Evolutionary conservation across 2,888 invertebrate species (phyloP), one percentile per base, ranked within the genome.

Genomic region (Lumbricus terrestris): DNA sequence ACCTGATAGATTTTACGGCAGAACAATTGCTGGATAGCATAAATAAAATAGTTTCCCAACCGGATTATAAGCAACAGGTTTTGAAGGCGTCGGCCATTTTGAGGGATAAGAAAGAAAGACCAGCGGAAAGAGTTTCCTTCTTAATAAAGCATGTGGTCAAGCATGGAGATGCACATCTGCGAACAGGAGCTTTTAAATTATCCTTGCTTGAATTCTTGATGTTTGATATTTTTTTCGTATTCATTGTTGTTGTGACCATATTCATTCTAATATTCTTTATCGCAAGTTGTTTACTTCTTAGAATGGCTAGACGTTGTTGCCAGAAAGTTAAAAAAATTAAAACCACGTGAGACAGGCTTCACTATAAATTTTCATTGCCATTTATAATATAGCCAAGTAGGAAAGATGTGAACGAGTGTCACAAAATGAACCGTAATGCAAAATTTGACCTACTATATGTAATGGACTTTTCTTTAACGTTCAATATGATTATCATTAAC

Each of bases 161-260:
- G 23, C 90, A 90, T 82, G 91, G 90, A 5, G 88, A 90, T 88
- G 47, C 38, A n/a, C 90, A 91, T 82, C 54, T 90, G 35, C 23
- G 89, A 38, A 88, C 82, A 15, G 34, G 88, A 35, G 91, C 90
- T n/a, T 91, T 40, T 83, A 82, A 91, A 47, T 42, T 91, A 38
- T 82, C 47, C 37, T 33, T 82, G n/a, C 38, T 90, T 23, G 89
- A 90, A 88, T 90, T 90, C 42, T 88, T 88, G 69, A 90, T 89
- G 89, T 35, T 89, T 15, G 90, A 90, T 54, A 82, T 90, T 47
- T 90, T 89, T 37, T 37, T 42, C 20, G 37, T n/a, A 20, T 38
- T 88, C 11, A 4, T 88, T 88, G 38, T n/a, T 88, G 1, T 18
- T 4, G 38, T 89, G 2, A 42, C 54, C 3, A 3, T 54, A 54